phyloP scores from a whole-genome alignment of 2,888 invertebrate species.

The Ischnura elegans region DNA sequence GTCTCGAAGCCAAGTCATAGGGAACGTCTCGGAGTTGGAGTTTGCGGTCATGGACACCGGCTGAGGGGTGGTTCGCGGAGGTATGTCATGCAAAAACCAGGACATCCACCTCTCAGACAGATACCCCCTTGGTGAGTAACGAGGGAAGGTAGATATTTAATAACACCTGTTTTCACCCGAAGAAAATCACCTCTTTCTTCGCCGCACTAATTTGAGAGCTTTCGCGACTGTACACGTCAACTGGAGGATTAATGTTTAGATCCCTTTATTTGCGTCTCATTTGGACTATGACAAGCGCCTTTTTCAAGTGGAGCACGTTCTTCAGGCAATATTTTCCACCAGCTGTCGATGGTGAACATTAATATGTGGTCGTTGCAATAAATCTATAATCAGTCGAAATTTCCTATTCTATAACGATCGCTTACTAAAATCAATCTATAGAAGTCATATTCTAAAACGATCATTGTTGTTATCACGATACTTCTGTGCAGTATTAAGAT shows the following conservation, averaged over 20 bases:
- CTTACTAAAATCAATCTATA: no score
- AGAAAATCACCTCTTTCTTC: background rate
- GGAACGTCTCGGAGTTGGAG: background rate
- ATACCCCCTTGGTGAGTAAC: background rate
- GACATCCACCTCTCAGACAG: background rate
- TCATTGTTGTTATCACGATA: no score
- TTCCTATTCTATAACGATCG: no score
- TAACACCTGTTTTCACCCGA: background rate
- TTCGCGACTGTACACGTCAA: background rate
- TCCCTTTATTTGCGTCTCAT: background rate
- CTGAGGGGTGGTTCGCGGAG: background rate
- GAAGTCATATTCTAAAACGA: no score
- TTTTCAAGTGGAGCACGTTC: no score
- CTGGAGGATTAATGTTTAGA: background rate
- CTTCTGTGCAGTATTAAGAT: no score
- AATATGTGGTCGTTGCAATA: no score
- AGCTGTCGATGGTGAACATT: no score
- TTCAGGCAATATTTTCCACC: no score
- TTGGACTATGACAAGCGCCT: background rate
- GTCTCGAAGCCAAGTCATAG: background rate
- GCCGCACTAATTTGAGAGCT: background rate
- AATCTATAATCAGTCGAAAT: no score
- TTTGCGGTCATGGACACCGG: background rate
- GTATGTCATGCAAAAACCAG: background rate
- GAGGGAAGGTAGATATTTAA: background rate